Evolutionary conservation across 2,888 invertebrate genomes (phyloP).

Genomic region (Cremastinae sp.): DNA sequence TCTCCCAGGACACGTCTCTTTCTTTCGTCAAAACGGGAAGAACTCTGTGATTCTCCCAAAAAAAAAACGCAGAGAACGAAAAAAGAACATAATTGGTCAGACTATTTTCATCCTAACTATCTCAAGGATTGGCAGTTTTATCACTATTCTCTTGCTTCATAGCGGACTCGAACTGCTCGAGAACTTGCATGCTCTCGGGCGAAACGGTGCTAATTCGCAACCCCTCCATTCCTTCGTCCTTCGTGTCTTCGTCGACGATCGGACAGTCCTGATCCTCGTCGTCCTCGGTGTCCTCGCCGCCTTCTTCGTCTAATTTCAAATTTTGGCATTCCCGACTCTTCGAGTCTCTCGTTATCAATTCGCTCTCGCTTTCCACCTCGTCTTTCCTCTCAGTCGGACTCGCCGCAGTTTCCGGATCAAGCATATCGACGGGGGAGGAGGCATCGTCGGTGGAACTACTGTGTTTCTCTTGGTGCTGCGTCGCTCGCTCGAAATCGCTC

Average conservation of each 20-base stretch:
- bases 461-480: constrained; percentile 32
- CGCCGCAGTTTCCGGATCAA: not conserved
- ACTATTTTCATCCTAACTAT: constrained; percentile 11
- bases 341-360: constrained; percentile 40
- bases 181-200: constrained; percentile 71
- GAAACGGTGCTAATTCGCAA: constrained; percentile 68
- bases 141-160: constrained; percentile 68
- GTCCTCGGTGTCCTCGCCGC: constrained; percentile 49
- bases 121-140: constrained; percentile 72
- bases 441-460: constrained; percentile 58
- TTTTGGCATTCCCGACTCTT: constrained; percentile 26
- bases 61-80: not conserved
- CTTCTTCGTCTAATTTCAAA: constrained; percentile 54
- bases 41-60: too few species aligned
- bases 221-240: constrained; percentile 60
- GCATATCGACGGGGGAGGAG: constrained; percentile 25
- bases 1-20: too few species aligned
- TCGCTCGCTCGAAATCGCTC: not conserved
- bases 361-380: constrained; percentile 39
- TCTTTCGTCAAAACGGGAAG: not conserved
- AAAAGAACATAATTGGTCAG: not conserved
- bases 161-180: constrained; percentile 72
- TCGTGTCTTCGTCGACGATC: constrained; percentile 64
- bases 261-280: constrained; percentile 60
- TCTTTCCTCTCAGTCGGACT: not conserved